Conservation (phyloP, 2,113 vertebrate species). For the Lonchura striata region DNA sequence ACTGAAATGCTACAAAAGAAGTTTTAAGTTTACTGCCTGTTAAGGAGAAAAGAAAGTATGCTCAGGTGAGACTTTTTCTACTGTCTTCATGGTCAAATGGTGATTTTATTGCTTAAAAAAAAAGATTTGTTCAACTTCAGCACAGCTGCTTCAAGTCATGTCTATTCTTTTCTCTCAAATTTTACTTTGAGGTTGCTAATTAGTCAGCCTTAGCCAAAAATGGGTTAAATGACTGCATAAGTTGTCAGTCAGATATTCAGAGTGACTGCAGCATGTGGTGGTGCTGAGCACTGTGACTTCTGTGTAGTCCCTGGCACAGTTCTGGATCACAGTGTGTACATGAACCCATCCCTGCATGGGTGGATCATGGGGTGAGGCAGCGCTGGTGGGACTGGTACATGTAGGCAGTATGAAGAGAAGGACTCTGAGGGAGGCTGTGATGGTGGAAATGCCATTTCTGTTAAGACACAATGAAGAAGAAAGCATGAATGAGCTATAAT, state of each 20-base stretch:
- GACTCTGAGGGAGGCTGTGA: not conserved
- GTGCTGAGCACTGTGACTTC: not conserved
- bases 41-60: not conserved
- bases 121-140: not conserved
- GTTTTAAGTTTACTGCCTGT: not conserved
- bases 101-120: not conserved
- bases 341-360: not conserved
- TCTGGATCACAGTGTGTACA: accelerated
- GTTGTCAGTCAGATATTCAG: not conserved
- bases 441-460: not conserved
- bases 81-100: not conserved
- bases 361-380: not conserved
- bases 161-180: accelerated
- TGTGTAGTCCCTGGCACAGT: not conserved
- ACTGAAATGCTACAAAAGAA: not conserved
- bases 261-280: not conserved
- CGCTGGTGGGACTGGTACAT: not conserved
- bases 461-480: not conserved
- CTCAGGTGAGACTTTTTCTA: not conserved
- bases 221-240: not conserved
- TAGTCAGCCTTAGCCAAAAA: not conserved
- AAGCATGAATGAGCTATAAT: not conserved
- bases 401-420: not conserved
- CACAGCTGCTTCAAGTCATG: not conserved
- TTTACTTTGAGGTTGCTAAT: not conserved